A percentile compares a stretch with the other conserved stretches of the same genome.
Evolutionary conservation across 2,797 vertebrate species (phyloP).

Genomic region (Acipenser transmontanus): DNA sequence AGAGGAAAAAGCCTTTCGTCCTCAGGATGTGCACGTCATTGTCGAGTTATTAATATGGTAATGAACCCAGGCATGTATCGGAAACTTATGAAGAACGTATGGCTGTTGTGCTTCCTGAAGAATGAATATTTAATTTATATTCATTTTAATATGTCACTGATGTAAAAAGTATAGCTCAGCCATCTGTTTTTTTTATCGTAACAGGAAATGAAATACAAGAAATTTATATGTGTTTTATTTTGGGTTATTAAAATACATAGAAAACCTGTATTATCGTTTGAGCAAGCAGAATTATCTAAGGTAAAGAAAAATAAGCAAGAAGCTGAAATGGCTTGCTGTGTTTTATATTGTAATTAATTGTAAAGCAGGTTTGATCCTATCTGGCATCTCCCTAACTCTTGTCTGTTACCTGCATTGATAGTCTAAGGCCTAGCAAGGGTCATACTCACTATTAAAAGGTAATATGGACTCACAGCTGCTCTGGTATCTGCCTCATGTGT

Average conservation of each 20-base stretch:
- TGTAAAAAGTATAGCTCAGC: constrained; percentile 34
- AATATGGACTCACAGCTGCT: not conserved
- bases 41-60: constrained; percentile 10
- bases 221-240: constrained; percentile 42
- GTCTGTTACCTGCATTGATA: too few relatives aligned
- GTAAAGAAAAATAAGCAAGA: not conserved
- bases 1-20: too few relatives aligned
- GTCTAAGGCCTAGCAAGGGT: too few relatives aligned
- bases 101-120: constrained; percentile 4
- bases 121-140: constrained; percentile 5
- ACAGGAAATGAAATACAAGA: constrained; percentile 56
- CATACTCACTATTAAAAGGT: too few relatives aligned
- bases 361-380: too few relatives aligned
- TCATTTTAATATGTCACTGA: constrained; percentile 30
- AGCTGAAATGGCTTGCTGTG: not conserved
- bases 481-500: not conserved
- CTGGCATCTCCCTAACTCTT: too few relatives aligned
- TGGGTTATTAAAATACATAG: constrained; percentile 40
- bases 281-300: constrained; percentile 1
- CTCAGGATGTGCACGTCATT: not conserved
- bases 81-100: not conserved
- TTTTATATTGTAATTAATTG: too few relatives aligned
- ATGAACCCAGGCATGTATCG: not conserved
- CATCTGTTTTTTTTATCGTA: constrained; percentile 40
- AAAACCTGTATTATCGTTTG: constrained; percentile 28